Percentiles rank a stretch among this genome's conserved stretches.
Evolutionary conservation across 1,140 invertebrate genomes (phyloP).

Genomic region (Ceratina calcarata): DNA sequence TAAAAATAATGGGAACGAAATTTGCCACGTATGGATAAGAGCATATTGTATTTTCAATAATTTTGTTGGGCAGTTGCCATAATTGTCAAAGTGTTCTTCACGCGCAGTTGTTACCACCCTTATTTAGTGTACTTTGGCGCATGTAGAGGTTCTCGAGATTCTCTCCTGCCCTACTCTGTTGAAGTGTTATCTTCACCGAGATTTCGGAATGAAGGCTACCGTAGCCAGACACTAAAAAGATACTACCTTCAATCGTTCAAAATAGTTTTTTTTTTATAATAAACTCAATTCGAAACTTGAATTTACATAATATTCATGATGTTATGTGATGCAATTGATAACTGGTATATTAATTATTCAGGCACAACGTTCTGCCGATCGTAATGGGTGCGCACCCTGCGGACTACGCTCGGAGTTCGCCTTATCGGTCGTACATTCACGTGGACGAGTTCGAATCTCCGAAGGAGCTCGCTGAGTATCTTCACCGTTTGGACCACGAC

Average conservation of each 20-base stretch:
- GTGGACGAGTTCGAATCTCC: conserved; percentile 96
- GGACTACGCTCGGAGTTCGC: conserved; percentile 93
- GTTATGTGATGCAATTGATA: background rate
- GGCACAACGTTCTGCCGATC: conserved; percentile 93
- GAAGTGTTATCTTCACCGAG: conserved; percentile 29
- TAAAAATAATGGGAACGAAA: background rate
- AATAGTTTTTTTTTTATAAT: background rate
- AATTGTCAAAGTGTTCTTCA: conserved; percentile 38
- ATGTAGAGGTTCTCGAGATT: conserved; percentile 37
- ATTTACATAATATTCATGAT: background rate
- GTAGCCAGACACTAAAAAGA: background rate
- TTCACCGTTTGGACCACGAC: conserved; percentile 91
- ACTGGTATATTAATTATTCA: conserved; percentile 75
- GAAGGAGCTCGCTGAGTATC: conserved; percentile 90
- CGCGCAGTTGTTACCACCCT: conserved; percentile 20
- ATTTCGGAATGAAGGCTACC: conserved; percentile 25
- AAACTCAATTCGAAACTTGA: background rate
- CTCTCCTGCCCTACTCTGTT: conserved; percentile 28
- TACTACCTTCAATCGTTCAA: background rate
- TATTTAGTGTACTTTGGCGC: conserved; percentile 24
- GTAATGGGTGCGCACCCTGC: conserved; percentile 96
- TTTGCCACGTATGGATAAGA: background rate
- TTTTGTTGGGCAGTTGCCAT: conserved; percentile 11
- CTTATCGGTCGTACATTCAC: conserved; percentile 94
- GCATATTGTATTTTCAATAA: background rate